A percentile compares a stretch with the other conserved stretches of the same genome.
phyloP scores from a whole-genome alignment of 2,797 vertebrate genomes.

The Artibeus jamaicensis region DNA sequence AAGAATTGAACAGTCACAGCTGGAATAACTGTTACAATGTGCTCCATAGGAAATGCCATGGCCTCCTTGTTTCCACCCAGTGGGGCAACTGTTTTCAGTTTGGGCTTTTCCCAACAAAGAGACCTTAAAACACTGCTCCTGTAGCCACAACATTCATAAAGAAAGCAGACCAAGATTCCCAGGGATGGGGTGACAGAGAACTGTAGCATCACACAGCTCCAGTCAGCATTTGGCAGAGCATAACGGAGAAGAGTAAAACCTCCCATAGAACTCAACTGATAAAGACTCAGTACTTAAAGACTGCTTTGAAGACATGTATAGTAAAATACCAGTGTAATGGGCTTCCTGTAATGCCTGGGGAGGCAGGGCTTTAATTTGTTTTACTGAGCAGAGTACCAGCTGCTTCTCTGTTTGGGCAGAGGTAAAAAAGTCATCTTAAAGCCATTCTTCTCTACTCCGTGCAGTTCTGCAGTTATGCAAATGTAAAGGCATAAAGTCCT shows the following conservation, averaged over 20 bases:
- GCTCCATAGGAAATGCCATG: not conserved
- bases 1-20: slow-evolving; percentile 22
- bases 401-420: slow-evolving; percentile 64
- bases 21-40: not conserved
- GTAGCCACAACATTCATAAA: not conserved
- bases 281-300: slow-evolving; percentile 64
- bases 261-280: slow-evolving; percentile 40
- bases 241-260: slow-evolving; percentile 55
- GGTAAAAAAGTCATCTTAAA: slow-evolving; percentile 56
- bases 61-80: slow-evolving; percentile 38
- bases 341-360: slow-evolving; percentile 46
- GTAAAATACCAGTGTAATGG: slow-evolving; percentile 66
- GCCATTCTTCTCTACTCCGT: not conserved
- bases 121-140: slow-evolving; percentile 35
- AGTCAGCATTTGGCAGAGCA: slow-evolving; percentile 51
- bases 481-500: slow-evolving; percentile 45
- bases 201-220: not conserved
- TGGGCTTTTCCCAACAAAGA: not conserved
- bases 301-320: slow-evolving; percentile 43
- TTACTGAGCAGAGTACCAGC: slow-evolving; percentile 62
- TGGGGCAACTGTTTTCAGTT: slow-evolving; percentile 22
- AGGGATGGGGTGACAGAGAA: slow-evolving; percentile 32
- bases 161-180: slow-evolving; percentile 47
- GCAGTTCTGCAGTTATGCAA: slow-evolving; percentile 21
- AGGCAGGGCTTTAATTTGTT: slow-evolving; percentile 65